Evolutionary conservation across 1,140 invertebrate genomes (phyloP).

Genomic region (Musca domestica): DNA sequence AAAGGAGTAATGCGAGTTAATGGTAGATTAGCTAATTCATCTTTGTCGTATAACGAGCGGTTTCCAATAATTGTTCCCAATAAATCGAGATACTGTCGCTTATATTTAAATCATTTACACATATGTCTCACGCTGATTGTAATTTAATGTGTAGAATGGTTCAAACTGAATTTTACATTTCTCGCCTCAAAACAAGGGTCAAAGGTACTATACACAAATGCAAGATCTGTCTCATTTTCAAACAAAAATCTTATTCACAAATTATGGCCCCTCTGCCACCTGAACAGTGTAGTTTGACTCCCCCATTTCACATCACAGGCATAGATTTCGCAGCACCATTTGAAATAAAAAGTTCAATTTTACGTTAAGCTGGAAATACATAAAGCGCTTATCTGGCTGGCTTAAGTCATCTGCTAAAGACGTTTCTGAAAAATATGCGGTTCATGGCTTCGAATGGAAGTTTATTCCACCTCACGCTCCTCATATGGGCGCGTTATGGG

Average conservation of each 20-base stretch:
- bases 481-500: conserved; percentile 33
- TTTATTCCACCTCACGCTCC: too few species aligned
- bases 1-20: too few species aligned
- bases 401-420: background rate
- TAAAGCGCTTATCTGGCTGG: background rate
- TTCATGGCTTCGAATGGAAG: too few species aligned
- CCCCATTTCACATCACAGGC: background rate
- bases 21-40: too few species aligned
- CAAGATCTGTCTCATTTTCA: background rate
- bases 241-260: too few species aligned
- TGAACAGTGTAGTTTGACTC: too few species aligned
- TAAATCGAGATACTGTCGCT: too few species aligned
- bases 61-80: too few species aligned
- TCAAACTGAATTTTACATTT: background rate
- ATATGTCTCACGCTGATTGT: background rate
- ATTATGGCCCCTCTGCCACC: too few species aligned
- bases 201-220: background rate
- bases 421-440: too few species aligned
- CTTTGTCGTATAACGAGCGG: background rate
- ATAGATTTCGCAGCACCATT: background rate
- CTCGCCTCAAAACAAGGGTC: background rate
- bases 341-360: background rate
- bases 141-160: too few species aligned
- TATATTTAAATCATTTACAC: too few species aligned
- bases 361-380: background rate